Percentiles rank a stretch among this genome's conserved stretches.
These are phyloP conservation scores for Sceloporus tristichus DNA, from an alignment of 2,113 vertebrate genomes.

Conservation along the genomic window DNA sequence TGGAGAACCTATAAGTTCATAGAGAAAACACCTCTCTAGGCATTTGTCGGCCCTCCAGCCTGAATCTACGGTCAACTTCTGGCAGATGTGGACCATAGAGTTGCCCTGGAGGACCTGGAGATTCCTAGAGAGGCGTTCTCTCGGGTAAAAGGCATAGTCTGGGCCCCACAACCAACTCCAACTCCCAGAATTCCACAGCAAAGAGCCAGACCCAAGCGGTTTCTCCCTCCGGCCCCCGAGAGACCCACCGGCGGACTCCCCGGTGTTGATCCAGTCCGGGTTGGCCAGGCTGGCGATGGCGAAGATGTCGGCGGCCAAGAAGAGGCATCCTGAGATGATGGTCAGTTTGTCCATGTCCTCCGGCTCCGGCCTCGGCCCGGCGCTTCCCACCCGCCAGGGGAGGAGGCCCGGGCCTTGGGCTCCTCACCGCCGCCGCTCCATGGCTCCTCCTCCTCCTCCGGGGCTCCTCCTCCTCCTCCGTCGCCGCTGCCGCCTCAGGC, in stretches of 20 bases:
- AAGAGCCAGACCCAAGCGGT: too few relatives aligned
- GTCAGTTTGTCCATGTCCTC: constrained; percentile 95
- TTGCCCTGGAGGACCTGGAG: too few relatives aligned
- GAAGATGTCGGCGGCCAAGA: constrained; percentile 95
- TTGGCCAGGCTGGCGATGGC: constrained; percentile 95
- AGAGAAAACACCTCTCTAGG: too few relatives aligned
- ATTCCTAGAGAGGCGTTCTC: too few relatives aligned
- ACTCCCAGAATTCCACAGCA: too few relatives aligned
- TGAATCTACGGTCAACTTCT: too few relatives aligned
- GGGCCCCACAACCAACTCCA: too few relatives aligned
- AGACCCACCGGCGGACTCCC: constrained; percentile 87
- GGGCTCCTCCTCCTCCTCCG: constrained; percentile 51
- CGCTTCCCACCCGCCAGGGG: constrained; percentile 63
- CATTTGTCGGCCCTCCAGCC: too few relatives aligned
- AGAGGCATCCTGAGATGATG: constrained; percentile 96
- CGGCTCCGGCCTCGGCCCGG: constrained; percentile 72
- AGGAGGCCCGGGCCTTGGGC: constrained; percentile 72
- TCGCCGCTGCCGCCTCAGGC: constrained; percentile 50
- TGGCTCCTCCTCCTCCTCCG: constrained; percentile 63
- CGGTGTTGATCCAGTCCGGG: constrained; percentile 97
- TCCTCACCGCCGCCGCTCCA: constrained; percentile 75
- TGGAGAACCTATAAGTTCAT: too few relatives aligned
- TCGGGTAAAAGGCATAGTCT: too few relatives aligned
- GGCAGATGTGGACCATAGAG: too few relatives aligned
- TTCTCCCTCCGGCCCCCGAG: too few relatives aligned